Evolutionary conservation across 2,797 vertebrate genomes (phyloP), one percentile per base, ranked within the genome.

Genomic region (Peromyscus melanophrys): DNA sequence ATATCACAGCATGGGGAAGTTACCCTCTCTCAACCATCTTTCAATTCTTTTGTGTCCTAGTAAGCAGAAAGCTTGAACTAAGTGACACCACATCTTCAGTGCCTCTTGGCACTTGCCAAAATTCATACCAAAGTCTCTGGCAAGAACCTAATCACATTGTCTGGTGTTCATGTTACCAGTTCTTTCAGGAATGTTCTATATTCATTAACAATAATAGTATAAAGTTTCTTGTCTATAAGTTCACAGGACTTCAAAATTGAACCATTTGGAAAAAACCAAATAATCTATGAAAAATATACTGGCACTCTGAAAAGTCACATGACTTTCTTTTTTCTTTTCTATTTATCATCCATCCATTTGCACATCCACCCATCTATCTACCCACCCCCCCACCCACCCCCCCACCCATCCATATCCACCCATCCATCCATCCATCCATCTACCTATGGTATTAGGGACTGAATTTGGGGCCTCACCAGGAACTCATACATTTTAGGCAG

Each of bases 141-240:
- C 6, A 89, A 87, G 69, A 71, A 80, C 80, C 61, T 94, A 63
- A 81, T 93, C 49, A 82, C 57, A 81, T 49, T 84, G 92, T 80
- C 92, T 93, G 25, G 21, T 81, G 92, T 96, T 67, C 46, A 67
- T 59, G 88, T 52, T 65, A 80, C 27, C 23, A 83, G 29, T 90
- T 89, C 31, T 63, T 94, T 86, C 49, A 59, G 46, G 55, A 91
- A 76, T 94, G 93, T 96, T 88, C 81, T 67, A 11, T 43, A 73
- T 73, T 80, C 34, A n/a, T 25, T 94, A n/a, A 40, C 21, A 76
- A 40, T 37, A 85, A 46, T 12, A 5, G 61, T n/a, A 14, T 87
- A 59, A 86, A 37, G 1, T 61, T 94, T 95, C 65, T 71, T 93
- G 25, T 82, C 93, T 81, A 61, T 83, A 95, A 94, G 69, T 46